Conservation (phyloP, 1,140 invertebrate species). For the Lanistes nyassanus region DNA sequence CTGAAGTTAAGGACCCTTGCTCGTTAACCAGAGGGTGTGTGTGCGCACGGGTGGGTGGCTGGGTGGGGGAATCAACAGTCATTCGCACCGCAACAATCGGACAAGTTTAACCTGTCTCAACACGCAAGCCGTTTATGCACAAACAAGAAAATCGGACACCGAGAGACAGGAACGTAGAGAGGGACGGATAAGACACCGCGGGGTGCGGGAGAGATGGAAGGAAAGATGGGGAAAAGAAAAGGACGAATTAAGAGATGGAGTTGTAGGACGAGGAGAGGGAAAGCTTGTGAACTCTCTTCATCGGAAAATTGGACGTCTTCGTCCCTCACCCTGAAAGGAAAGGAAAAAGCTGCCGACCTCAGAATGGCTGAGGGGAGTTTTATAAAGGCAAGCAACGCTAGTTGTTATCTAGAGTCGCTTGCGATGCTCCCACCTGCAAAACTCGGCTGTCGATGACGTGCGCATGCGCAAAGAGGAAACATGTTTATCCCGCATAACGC, state of each 20-base stretch:
- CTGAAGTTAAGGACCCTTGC: too few species aligned
- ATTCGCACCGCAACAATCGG: not conserved
- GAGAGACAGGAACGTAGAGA: not conserved
- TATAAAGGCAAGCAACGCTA: not conserved
- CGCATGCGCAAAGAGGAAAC: too few species aligned
- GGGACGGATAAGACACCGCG: not conserved
- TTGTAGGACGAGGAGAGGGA: not conserved
- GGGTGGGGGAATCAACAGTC: not conserved
- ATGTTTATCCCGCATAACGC: too few species aligned
- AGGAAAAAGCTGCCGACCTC: not conserved
- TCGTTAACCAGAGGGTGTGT: not conserved
- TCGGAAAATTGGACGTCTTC: not conserved
- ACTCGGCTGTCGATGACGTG: too few species aligned
- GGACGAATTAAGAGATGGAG: not conserved
- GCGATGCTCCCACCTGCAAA: too few species aligned
- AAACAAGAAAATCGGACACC: not conserved
- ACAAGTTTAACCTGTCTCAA: not conserved
- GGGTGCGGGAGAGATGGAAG: not conserved
- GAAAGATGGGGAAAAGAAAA: not conserved
- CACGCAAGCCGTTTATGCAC: not conserved
- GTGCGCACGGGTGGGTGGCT: not conserved
- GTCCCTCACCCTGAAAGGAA: not conserved
- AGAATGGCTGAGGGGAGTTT: not conserved
- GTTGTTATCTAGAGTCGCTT: not conserved
- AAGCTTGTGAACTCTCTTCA: not conserved